phyloP scores from a whole-genome alignment of 2,888 invertebrate species.

The Tipula lateralis region DNA sequence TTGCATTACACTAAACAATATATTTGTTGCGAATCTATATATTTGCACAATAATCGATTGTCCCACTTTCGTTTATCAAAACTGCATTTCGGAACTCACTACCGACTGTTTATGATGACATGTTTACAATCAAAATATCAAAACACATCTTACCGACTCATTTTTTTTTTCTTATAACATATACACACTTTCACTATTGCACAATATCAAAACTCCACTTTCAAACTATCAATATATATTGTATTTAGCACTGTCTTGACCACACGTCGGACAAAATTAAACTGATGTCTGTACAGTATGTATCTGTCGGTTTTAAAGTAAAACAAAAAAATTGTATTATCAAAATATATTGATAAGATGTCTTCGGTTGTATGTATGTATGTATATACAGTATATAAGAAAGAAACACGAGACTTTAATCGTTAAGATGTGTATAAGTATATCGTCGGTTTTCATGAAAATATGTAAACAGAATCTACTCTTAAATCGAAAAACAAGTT shows the following conservation, averaged over 20 bases:
- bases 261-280: neutral
- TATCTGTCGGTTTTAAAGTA: neutral
- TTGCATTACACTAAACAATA: too few species aligned
- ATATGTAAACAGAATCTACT: neutral
- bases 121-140: too few species aligned
- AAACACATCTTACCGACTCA: slow-evolving; percentile 13
- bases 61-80: too few species aligned
- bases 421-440: neutral
- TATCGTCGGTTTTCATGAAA: neutral
- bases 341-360: neutral
- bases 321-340: neutral
- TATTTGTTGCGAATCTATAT: too few species aligned
- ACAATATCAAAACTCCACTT: neutral
- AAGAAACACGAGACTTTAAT: neutral
- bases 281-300: neutral
- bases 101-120: too few species aligned
- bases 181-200: neutral
- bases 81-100: too few species aligned
- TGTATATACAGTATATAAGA: neutral
- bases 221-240: too few species aligned
- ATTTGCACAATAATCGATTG: too few species aligned
- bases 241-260: too few species aligned
- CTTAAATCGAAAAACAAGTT: neutral
- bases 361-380: neutral
- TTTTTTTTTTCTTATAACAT: neutral